Evolutionary conservation across 2,113 vertebrate genomes (phyloP).

Genomic region (Ifrita kowaldi): DNA sequence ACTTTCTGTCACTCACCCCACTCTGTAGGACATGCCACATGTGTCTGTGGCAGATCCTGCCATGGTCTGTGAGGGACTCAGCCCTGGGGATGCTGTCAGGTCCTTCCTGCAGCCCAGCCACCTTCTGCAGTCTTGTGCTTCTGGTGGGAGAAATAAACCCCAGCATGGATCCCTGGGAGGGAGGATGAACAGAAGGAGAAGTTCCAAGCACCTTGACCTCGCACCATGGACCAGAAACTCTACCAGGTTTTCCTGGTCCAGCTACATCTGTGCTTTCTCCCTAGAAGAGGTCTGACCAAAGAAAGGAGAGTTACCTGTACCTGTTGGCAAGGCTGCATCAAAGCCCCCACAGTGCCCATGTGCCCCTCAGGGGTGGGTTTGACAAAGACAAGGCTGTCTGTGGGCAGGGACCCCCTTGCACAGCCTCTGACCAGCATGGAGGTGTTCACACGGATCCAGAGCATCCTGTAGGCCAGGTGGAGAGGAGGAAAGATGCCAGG

Average conservation of each 20-base stretch:
- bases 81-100: background rate
- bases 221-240: background rate
- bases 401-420: background rate
- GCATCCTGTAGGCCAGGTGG: background rate
- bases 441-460: background rate
- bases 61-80: background rate
- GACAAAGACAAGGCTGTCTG: background rate
- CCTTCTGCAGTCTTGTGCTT: accelerated
- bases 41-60: background rate
- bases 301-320: background rate
- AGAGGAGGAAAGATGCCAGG: background rate
- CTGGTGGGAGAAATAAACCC: background rate
- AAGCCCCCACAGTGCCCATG: background rate
- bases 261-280: background rate
- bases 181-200: background rate
- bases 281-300: background rate
- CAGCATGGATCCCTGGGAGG: background rate
- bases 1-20: accelerated
- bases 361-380: background rate
- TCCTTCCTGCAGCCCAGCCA: no score
- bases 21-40: accelerated
- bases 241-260: background rate
- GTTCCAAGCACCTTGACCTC: background rate
- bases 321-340: background rate
- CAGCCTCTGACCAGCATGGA: background rate